Evolutionary conservation across 1,140 invertebrate genomes (phyloP).

Genomic region (Drosophila truncata): DNA sequence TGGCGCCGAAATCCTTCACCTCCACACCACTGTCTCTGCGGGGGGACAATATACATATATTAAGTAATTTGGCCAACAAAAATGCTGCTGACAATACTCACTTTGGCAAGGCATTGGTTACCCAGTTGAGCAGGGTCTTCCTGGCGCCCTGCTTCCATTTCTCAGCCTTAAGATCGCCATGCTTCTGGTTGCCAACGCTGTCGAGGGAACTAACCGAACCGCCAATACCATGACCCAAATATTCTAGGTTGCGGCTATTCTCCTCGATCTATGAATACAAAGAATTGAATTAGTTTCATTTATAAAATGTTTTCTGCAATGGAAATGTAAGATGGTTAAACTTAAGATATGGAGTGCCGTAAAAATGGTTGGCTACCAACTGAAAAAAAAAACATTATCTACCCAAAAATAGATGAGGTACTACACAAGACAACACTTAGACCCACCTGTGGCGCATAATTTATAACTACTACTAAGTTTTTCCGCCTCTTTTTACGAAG

Average conservation of each 20-base stretch:
- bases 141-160: conserved; percentile 95
- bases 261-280: conserved; percentile 93
- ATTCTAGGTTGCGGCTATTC: conserved; percentile 95
- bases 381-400: conserved; percentile 27
- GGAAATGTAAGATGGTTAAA: conserved; percentile 36
- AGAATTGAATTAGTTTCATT: background rate
- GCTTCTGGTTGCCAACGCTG: conserved; percentile 87
- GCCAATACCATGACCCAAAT: conserved; percentile 92
- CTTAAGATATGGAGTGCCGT: conserved; percentile 59
- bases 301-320: background rate
- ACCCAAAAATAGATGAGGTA: conserved; percentile 41
- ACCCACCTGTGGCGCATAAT: conserved; percentile 85
- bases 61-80: too few relatives aligned
- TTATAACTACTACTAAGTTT: conserved; percentile 85
- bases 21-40: conserved; percentile 93
- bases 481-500: conserved; percentile 85
- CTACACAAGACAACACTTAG: conserved; percentile 43
- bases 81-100: conserved; percentile 86
- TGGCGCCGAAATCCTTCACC: conserved; percentile 97
- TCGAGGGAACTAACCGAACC: conserved; percentile 93
- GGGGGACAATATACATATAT: background rate
- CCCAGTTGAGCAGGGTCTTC: conserved; percentile 97
- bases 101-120: conserved; percentile 96
- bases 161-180: conserved; percentile 89
- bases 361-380: conserved; percentile 42